Conservation (phyloP, 2,113 vertebrate genomes). For the Nothocercus julius region DNA sequence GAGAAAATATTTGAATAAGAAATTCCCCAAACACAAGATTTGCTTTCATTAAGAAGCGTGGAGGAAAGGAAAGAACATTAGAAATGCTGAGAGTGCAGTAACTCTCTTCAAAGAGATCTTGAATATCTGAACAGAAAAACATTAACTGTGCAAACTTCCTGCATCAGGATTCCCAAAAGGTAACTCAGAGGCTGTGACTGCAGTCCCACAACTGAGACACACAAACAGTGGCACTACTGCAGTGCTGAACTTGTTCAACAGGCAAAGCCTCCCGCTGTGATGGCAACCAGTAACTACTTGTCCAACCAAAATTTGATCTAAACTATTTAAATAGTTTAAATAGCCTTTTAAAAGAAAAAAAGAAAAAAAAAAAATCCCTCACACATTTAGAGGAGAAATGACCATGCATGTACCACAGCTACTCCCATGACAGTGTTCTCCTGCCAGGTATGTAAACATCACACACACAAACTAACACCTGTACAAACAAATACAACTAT, state of each 20-base stretch:
- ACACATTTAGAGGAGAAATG: not conserved
- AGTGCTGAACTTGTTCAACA: rapidly evolving
- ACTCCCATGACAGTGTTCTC: not conserved
- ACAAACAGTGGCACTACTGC: not conserved
- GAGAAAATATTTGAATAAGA: not conserved
- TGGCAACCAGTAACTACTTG: rapidly evolving
- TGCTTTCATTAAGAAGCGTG: not conserved
- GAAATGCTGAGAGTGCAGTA: not conserved
- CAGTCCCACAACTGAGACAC: not conserved
- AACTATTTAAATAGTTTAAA: not conserved
- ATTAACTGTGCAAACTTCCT: not conserved
- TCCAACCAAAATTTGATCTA: not conserved
- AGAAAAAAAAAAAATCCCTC: slow-evolving; percentile 3
- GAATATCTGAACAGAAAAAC: not conserved
- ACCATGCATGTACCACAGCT: not conserved
- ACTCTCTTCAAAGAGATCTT: not conserved
- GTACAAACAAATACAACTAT: not conserved
- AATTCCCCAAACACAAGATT: not conserved
- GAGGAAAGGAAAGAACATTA: not conserved
- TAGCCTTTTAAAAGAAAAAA: slow-evolving; percentile 8
- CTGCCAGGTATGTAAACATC: slow-evolving; percentile 43
- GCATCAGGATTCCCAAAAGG: rapidly evolving
- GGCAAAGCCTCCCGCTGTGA: not conserved
- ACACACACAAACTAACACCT: not conserved
- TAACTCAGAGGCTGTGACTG: not conserved